phyloP scores from a whole-genome alignment of 2,888 invertebrate genomes.

The Tinea trinotella region DNA sequence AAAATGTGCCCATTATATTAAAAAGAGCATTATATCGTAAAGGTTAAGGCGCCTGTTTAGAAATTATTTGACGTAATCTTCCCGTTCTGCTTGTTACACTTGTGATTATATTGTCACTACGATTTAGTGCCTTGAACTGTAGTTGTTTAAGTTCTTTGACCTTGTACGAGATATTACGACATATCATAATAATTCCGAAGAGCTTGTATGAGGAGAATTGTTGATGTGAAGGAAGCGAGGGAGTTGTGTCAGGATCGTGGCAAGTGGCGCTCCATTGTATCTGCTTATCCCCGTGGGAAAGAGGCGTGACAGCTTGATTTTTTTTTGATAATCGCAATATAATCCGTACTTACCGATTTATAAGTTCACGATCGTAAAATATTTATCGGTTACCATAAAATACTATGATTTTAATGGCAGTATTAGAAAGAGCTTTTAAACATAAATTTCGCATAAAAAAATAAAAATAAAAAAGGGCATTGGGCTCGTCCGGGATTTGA shows the following conservation, averaged over 20 bases:
- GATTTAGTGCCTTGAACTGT: background rate
- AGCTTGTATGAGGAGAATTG: too few species aligned
- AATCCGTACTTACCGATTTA: background rate
- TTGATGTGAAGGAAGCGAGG: too few species aligned
- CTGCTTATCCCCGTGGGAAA: too few species aligned
- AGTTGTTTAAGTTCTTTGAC: background rate
- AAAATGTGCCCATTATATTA: too few species aligned
- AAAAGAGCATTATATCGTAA: background rate
- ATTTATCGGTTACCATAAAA: background rate
- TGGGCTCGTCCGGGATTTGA: slow-evolving; percentile 74
- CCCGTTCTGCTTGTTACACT: background rate
- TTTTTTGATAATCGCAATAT: too few species aligned
- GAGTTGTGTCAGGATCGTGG: too few species aligned
- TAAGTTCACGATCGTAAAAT: background rate
- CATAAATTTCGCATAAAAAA: too few species aligned
- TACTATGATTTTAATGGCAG: background rate
- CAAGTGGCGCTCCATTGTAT: too few species aligned
- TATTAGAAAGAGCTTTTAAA: too few species aligned
- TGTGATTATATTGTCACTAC: background rate
- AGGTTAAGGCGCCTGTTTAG: background rate
- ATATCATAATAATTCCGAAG: too few species aligned
- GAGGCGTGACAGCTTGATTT: too few species aligned
- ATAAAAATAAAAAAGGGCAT: slow-evolving; percentile 28
- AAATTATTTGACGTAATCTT: background rate
- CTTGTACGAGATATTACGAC: too few species aligned